Conservation (phyloP, 2,888 invertebrate species). For the Crossocerus cetratus region DNA sequence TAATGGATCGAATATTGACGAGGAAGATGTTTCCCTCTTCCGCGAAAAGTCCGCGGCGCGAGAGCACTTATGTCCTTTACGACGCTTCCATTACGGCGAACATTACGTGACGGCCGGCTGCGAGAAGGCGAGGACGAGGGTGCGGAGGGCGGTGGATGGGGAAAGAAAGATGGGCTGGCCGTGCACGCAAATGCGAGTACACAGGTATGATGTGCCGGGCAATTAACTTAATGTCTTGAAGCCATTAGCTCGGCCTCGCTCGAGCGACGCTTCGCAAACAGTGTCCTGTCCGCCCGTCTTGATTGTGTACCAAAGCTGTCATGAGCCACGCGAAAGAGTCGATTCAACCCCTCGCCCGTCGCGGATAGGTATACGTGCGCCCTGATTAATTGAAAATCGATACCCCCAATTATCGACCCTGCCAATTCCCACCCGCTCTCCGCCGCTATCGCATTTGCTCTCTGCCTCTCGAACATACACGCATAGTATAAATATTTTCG, state of each 20-base stretch:
- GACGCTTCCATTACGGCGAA: conserved; percentile 56
- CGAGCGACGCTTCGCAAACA: conserved; percentile 59
- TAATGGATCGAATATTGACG: conserved; percentile 48
- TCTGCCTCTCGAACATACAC: not conserved
- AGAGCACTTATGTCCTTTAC: conserved; percentile 52
- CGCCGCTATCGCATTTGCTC: conserved; percentile 17
- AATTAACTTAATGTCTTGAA: conserved; percentile 67
- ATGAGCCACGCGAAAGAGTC: conserved; percentile 32
- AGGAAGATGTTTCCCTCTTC: conserved; percentile 35
- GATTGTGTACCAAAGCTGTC: conserved; percentile 52
- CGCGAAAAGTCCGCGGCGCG: conserved; percentile 39
- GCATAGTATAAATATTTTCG: no score
- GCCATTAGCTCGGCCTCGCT: conserved; percentile 62
- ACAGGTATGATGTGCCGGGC: conserved; percentile 59
- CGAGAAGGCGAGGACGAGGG: conserved; percentile 21
- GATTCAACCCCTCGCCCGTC: conserved; percentile 32
- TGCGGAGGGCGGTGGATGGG: conserved; percentile 29
- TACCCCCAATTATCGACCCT: conserved; percentile 30
- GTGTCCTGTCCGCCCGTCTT: conserved; percentile 55
- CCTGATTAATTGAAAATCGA: conserved; percentile 59
- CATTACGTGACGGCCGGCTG: conserved; percentile 43
- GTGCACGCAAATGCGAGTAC: conserved; percentile 59
- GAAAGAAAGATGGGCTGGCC: conserved; percentile 57
- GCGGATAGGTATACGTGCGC: conserved; percentile 17
- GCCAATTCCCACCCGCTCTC: not conserved